Evolutionary conservation across 1,140 invertebrate genomes (phyloP).

Genomic region (Drosophila ogumai): DNA sequence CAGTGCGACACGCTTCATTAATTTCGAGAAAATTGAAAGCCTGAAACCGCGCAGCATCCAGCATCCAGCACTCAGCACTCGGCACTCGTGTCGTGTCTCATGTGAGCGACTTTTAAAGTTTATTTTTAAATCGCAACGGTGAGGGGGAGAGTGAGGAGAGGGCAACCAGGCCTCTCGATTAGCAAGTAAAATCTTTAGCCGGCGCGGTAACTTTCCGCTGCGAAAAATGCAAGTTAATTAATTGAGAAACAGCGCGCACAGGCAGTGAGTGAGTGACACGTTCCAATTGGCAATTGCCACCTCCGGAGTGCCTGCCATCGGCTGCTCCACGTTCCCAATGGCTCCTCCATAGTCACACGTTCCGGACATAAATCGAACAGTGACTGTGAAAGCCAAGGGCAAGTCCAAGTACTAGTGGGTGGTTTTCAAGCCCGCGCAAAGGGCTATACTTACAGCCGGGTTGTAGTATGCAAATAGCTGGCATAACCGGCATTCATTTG

Average conservation of each 20-base stretch:
- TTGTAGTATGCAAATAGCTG: slow-evolving; percentile 30
- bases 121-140: slow-evolving; percentile 60
- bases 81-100: slow-evolving; percentile 25
- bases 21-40: slow-evolving; percentile 67
- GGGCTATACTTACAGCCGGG: slow-evolving; percentile 5
- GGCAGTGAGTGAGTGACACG: slow-evolving; percentile 32
- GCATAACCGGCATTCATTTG: slow-evolving; percentile 36
- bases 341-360: slow-evolving; percentile 60
- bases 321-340: slow-evolving; percentile 43
- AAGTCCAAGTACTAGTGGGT: slow-evolving; percentile 19
- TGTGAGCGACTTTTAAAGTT: slow-evolving; percentile 41
- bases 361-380: slow-evolving; percentile 29
- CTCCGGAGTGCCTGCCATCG: not conserved
- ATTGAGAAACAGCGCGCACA: slow-evolving; percentile 65
- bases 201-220: slow-evolving; percentile 66
- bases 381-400: slow-evolving; percentile 25
- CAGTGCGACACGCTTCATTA: slow-evolving; percentile 74
- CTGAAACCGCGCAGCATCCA: slow-evolving; percentile 40
- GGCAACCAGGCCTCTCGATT: slow-evolving; percentile 56
- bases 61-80: slow-evolving; percentile 30
- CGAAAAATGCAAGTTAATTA: slow-evolving; percentile 69
- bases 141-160: not conserved
- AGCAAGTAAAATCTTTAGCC: slow-evolving; percentile 65
- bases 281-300: slow-evolving; percentile 44
- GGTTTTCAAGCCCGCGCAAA: not conserved